These are phyloP conservation scores for Calephelis nemesis DNA, from an alignment of 1,140 invertebrate genomes.

Conservation along the genomic window DNA sequence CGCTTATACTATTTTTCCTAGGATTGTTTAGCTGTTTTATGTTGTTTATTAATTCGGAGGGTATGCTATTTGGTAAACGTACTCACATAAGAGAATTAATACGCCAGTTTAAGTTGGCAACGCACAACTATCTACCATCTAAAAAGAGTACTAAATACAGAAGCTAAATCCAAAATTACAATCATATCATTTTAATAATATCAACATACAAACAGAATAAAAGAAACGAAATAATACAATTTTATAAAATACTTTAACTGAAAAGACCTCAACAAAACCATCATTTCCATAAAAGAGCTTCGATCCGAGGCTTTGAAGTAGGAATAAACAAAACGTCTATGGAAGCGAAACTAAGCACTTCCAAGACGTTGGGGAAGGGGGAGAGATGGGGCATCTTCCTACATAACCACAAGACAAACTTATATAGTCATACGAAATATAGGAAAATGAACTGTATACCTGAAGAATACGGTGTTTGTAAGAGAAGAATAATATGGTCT, in stretches of 20 bases:
- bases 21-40: too few species aligned
- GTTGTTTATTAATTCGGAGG: too few species aligned
- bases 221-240: background rate
- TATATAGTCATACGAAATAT: background rate
- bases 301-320: conserved; percentile 56
- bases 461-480: conserved; percentile 20
- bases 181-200: too few species aligned
- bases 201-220: background rate
- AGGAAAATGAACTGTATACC: conserved; percentile 36
- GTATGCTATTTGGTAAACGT: too few species aligned
- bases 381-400: conserved; percentile 32
- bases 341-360: conserved; percentile 66
- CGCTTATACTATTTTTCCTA: too few species aligned
- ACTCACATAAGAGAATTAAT: too few species aligned
- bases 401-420: conserved; percentile 42
- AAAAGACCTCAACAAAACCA: conserved; percentile 21
- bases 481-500: conserved; percentile 28
- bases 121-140: too few species aligned
- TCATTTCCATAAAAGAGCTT: conserved; percentile 45
- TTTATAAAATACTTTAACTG: background rate
- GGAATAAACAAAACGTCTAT: conserved; percentile 70
- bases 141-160: too few species aligned
- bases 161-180: too few species aligned
- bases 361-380: conserved; percentile 57
- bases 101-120: too few species aligned